Percentiles rank a stretch among this genome's conserved stretches.
Conservation (phyloP, 2,888 invertebrate genomes). For the Agrenia bidenticulata region DNA sequence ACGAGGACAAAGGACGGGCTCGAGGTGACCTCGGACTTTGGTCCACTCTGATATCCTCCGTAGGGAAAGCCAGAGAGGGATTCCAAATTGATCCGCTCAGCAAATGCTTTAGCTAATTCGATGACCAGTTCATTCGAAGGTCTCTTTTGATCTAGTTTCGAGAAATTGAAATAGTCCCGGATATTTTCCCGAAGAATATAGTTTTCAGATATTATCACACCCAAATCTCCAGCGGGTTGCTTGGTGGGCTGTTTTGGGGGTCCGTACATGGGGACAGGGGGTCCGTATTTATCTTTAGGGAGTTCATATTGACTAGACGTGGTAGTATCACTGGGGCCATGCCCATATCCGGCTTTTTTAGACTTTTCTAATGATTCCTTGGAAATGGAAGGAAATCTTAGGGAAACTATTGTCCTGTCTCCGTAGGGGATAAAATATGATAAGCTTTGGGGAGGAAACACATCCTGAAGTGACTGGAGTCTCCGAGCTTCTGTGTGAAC, state of each 20-base stretch:
- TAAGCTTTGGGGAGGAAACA: neutral
- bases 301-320: neutral
- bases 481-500: constrained; percentile 7
- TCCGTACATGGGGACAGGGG: neutral
- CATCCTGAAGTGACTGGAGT: neutral
- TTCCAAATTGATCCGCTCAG: neutral
- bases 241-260: neutral
- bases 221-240: neutral
- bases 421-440: constrained; percentile 15
- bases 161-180: constrained; percentile 3
- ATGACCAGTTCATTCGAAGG: constrained; percentile 3
- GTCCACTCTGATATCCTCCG: too few relatives aligned
- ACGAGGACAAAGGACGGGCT: constrained; percentile 5
- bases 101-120: constrained; percentile 6
- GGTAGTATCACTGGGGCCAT: neutral
- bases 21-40: neutral
- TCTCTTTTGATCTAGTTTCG: neutral
- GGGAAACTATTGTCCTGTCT: constrained; percentile 11
- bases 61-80: too few relatives aligned
- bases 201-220: constrained; percentile 7
- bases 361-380: neutral
- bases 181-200: constrained; percentile 9
- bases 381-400: constrained; percentile 4
- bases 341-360: neutral
- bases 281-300: neutral